Evolutionary conservation across 2,113 vertebrate genomes (phyloP).

Genomic region (Podarcis cretensis): DNA sequence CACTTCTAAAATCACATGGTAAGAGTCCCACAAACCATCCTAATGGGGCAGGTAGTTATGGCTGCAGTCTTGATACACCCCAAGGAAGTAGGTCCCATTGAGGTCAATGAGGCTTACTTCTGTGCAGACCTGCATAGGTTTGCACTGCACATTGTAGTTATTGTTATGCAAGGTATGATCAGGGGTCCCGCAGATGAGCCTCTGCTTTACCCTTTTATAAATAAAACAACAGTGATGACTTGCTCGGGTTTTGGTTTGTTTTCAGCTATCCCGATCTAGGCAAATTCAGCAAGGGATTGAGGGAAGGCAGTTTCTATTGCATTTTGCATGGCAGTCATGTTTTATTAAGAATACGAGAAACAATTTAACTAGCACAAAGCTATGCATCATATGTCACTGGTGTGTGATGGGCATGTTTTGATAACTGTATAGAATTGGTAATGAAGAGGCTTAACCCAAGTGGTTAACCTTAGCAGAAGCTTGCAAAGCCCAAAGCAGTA

Average conservation of each 20-base stretch:
- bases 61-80: no score
- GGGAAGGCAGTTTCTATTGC: neutral
- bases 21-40: neutral
- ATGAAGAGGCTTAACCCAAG: neutral
- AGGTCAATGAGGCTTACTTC: no score
- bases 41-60: neutral
- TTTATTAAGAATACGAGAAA: neutral
- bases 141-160: neutral
- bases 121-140: no score
- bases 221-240: neutral
- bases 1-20: neutral
- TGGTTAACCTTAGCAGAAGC: neutral
- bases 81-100: no score
- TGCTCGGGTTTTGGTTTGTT: neutral
- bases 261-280: constrained; percentile 15
- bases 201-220: neutral
- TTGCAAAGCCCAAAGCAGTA: constrained; percentile 9
- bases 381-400: constrained; percentile 10
- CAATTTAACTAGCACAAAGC: neutral
- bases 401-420: neutral
- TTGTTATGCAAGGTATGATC: neutral
- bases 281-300: neutral
- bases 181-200: neutral
- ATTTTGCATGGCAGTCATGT: neutral
- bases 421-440: neutral